phyloP scores from a whole-genome alignment of 2,113 vertebrate genomes.

The Vulpes vulpes region DNA sequence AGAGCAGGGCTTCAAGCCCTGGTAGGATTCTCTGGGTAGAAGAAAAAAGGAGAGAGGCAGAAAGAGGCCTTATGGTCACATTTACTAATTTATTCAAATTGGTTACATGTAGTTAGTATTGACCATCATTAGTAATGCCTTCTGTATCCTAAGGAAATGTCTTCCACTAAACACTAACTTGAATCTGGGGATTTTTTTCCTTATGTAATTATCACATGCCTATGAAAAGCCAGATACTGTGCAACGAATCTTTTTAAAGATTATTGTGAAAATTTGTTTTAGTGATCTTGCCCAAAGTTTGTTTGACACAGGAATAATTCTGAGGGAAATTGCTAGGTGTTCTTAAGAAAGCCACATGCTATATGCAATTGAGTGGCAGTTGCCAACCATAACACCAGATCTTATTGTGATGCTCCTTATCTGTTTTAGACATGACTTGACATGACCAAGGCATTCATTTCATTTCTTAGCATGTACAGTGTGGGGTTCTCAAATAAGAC shows the following conservation, averaged over 20 bases:
- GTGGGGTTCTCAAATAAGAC: neutral
- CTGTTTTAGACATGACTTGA: neutral
- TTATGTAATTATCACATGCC: neutral
- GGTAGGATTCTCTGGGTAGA: neutral
- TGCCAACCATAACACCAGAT: neutral
- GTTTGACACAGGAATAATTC: neutral
- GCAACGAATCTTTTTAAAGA: neutral
- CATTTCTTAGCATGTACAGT: neutral
- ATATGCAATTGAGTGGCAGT: too few species aligned
- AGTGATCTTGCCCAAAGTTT: neutral
- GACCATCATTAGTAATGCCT: neutral
- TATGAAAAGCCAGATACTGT: neutral
- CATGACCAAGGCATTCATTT: neutral
- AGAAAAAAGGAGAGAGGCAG: neutral
- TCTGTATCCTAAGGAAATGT: neutral
- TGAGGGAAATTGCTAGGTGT: neutral
- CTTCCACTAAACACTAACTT: neutral
- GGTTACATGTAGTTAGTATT: neutral
- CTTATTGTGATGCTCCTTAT: neutral
- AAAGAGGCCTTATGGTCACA: neutral
- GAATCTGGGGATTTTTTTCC: neutral
- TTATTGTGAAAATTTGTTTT: neutral
- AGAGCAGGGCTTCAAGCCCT: neutral
- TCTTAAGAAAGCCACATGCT: neutral
- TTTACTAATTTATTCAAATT: neutral